Evolutionary conservation across 2,888 invertebrate species (phyloP).

Genomic region (Idaea biselata): DNA sequence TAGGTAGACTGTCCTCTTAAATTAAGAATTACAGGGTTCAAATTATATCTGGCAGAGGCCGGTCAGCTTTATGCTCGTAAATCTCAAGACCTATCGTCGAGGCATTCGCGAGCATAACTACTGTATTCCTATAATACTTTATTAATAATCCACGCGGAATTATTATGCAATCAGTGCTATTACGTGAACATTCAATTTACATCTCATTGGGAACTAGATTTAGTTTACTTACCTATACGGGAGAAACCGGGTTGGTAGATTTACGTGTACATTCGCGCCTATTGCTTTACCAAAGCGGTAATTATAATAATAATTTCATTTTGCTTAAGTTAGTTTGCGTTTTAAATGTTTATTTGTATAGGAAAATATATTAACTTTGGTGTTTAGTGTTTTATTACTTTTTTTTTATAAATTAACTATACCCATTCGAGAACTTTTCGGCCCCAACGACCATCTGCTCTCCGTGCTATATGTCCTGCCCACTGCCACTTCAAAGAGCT

Average conservation of each 20-base stretch:
- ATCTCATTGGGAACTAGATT: conserved; percentile 31
- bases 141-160: conserved; percentile 57
- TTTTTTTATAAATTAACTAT: too few species aligned
- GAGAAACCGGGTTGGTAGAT: conserved; percentile 2
- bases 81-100: neutral
- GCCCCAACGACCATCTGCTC: too few species aligned
- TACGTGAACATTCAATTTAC: conserved; percentile 37
- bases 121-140: conserved; percentile 37
- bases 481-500: too few species aligned
- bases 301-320: neutral
- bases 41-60: too few species aligned
- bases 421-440: too few species aligned
- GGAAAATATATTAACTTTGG: neutral
- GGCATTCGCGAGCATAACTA: conserved; percentile 6
- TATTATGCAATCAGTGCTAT: conserved; percentile 44
- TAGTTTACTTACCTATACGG: conserved; percentile 8
- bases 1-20: too few species aligned
- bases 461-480: too few species aligned
- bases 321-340: neutral
- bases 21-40: too few species aligned
- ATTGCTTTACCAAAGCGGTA: neutral
- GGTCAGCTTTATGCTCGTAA: neutral
- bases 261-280: neutral
- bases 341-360: neutral
- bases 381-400: neutral